Evolutionary conservation across 2,888 invertebrate species (phyloP).

Genomic region (Automeris io): DNA sequence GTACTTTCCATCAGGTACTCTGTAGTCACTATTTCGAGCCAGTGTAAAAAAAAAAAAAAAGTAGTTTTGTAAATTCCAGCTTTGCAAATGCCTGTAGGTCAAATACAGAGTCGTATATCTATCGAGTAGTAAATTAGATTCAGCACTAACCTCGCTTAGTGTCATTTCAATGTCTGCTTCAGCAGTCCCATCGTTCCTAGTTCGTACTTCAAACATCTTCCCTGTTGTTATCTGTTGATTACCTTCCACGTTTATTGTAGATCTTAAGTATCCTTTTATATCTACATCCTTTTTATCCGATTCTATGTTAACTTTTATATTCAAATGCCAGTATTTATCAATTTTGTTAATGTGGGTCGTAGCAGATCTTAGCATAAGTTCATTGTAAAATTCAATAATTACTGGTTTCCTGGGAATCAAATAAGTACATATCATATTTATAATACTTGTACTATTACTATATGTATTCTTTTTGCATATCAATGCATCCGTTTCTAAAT

Average conservation of each 20-base stretch:
- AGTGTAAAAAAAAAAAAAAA: too few relatives aligned
- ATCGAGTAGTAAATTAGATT: too few relatives aligned
- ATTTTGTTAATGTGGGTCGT: conserved; percentile 53
- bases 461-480: too few relatives aligned
- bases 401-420: conserved; percentile 79
- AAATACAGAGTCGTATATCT: too few relatives aligned
- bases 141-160: conserved; percentile 43
- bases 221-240: conserved; percentile 39
- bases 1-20: too few relatives aligned
- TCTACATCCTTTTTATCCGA: conserved; percentile 25
- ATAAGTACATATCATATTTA: too few relatives aligned
- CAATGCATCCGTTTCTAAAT: too few relatives aligned
- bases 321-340: conserved; percentile 42
- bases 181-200: conserved; percentile 38
- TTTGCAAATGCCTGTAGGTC: too few relatives aligned
- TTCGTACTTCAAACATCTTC: conserved; percentile 26
- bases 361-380: conserved; percentile 79
- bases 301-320: conserved; percentile 45
- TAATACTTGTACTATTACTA: too few relatives aligned
- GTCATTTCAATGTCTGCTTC: conserved; percentile 43
- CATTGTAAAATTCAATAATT: conserved; percentile 79
- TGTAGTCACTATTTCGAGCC: too few relatives aligned
- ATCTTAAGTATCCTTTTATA: conserved; percentile 42
- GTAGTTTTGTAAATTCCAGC: too few relatives aligned
- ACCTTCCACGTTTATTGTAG: conserved; percentile 41